These are phyloP conservation scores for Venustaconcha ellipsiformis DNA, from an alignment of 1,140 invertebrate species.

Conservation along the genomic window DNA sequence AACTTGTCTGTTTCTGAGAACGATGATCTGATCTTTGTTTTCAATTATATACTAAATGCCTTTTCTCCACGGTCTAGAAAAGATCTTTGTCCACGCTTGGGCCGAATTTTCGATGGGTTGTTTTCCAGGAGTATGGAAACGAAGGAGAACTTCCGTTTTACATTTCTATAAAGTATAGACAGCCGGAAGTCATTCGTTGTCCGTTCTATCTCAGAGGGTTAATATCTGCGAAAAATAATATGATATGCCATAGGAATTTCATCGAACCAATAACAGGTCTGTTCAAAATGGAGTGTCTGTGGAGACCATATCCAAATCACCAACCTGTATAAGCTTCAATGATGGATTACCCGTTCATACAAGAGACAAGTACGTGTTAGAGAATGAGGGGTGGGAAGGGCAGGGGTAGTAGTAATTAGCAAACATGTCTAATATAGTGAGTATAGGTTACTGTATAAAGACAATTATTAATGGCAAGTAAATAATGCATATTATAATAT, in stretches of 20 bases:
- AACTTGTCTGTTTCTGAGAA: too few species aligned
- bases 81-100: conserved; percentile 76
- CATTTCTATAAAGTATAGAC: conserved; percentile 21
- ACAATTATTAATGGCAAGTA: too few species aligned
- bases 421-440: too few species aligned
- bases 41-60: too few species aligned
- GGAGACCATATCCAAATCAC: conserved; percentile 28
- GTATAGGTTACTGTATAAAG: too few species aligned
- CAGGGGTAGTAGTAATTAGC: too few species aligned
- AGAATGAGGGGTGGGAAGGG: too few species aligned
- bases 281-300: conserved; percentile 38
- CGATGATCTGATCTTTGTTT: too few species aligned
- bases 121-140: conserved; percentile 78
- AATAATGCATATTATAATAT: too few species aligned
- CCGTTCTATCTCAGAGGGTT: conserved; percentile 24
- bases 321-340: conserved; percentile 39
- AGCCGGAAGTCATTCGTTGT: conserved; percentile 38
- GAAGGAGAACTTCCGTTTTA: conserved; percentile 69
- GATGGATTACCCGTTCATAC: conserved; percentile 41
- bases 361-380: conserved; percentile 15
- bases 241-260: not conserved
- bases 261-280: conserved; percentile 38
- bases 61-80: conserved; percentile 55
- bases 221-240: not conserved
- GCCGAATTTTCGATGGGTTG: conserved; percentile 78